These are phyloP conservation scores for Columba livia DNA, from an alignment of 2,113 vertebrate species.

Conservation along the genomic window DNA sequence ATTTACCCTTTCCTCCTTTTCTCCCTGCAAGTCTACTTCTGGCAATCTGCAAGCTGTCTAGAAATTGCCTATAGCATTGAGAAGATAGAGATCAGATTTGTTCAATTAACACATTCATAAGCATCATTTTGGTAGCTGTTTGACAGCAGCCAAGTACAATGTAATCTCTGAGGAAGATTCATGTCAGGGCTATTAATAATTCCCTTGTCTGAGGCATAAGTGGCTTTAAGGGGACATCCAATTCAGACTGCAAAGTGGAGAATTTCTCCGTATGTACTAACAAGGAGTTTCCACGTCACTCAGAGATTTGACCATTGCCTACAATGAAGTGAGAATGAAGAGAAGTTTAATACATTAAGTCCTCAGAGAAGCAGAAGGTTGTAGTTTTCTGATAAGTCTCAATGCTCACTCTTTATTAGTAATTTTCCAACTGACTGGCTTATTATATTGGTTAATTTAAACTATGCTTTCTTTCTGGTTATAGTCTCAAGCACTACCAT, in stretches of 20 bases:
- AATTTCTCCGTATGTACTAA: not conserved
- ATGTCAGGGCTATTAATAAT: not conserved
- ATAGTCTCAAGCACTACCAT: not conserved
- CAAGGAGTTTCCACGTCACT: not conserved
- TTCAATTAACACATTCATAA: not conserved
- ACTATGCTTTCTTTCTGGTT: not conserved
- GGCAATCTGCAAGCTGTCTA: not conserved
- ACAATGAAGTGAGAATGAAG: not conserved
- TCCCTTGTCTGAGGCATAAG: not conserved
- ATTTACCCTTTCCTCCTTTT: not conserved
- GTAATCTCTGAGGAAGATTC: not conserved
- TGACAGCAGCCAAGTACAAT: not conserved
- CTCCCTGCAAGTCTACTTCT: not conserved
- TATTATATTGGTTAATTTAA: constrained; percentile 6
- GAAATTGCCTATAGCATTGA: not conserved
- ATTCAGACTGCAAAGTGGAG: not conserved
- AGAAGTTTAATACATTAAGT: not conserved
- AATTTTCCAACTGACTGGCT: not conserved
- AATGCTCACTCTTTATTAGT: not conserved
- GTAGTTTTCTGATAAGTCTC: not conserved
- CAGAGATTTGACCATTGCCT: not conserved
- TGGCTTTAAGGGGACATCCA: not conserved
- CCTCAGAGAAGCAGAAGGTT: not conserved
- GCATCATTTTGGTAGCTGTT: not conserved
- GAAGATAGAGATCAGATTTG: not conserved